phyloP scores from a whole-genome alignment of 1,140 invertebrate species.

The Phortica variegata region DNA sequence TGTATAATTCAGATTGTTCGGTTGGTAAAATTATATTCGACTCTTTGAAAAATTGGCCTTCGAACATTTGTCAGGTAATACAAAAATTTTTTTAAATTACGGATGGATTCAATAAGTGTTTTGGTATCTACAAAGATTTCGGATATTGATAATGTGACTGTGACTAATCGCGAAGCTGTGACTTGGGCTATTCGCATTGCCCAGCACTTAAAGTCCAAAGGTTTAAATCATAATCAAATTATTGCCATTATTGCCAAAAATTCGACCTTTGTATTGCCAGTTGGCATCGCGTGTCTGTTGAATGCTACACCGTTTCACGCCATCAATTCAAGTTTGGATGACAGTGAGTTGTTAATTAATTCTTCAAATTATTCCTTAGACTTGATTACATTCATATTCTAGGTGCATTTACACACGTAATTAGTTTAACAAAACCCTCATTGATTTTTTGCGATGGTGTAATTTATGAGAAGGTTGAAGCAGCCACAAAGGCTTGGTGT shows the following conservation, averaged over 20 bases:
- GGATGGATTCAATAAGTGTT: too few species aligned
- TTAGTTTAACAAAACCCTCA: constrained; percentile 26
- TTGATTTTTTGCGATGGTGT: constrained; percentile 24
- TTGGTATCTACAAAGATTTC: constrained; percentile 19
- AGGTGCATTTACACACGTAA: constrained; percentile 22
- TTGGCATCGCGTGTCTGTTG: constrained; percentile 26
- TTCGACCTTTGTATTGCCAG: constrained; percentile 23
- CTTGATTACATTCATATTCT: neutral
- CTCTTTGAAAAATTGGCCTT: neutral
- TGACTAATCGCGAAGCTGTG: constrained; percentile 22
- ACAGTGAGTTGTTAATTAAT: constrained; percentile 12
- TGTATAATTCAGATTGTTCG: constrained; percentile 14
- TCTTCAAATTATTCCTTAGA: neutral
- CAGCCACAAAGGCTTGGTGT: constrained; percentile 15
- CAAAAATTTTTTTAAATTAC: too few species aligned
- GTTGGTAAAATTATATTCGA: constrained; percentile 8
- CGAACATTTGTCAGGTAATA: too few species aligned
- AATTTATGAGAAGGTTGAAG: constrained; percentile 14
- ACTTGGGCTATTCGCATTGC: constrained; percentile 28
- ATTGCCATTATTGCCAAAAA: constrained; percentile 33
- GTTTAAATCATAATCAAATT: constrained; percentile 23
- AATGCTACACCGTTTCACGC: constrained; percentile 31
- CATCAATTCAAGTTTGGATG: constrained; percentile 24
- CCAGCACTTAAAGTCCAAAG: constrained; percentile 20
- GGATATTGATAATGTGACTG: constrained; percentile 18